Evolutionary conservation across 2,888 invertebrate species (phyloP), one percentile per base, ranked within the genome.

Genomic region (Crematogaster levior): DNA sequence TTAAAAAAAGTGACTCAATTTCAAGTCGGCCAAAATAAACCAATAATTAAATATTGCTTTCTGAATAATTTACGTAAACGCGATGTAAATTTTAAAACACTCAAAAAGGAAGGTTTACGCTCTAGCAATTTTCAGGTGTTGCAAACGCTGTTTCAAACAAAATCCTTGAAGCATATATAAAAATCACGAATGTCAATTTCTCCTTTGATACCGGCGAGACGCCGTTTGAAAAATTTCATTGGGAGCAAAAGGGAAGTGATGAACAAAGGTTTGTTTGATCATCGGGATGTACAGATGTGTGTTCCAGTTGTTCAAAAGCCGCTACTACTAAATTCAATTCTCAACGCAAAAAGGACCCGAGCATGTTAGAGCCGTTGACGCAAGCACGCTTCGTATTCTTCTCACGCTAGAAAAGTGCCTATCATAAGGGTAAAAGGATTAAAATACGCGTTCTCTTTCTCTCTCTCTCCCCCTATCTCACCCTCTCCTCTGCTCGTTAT

Each of bases 401-500:
- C 61, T 61, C 30, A 43, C 21, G 46, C 30, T 61, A 61, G 30
- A 34, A 73, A 61, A 30, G 34, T 30, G 21, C 12, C 12, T 58
- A 72, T 58, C 46, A 18, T 24, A 48, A 34, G 74, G 74, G 63
- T 74, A 5, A 18, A 74, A 74, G 63, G 74, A 46, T 74, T 30
- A 37, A 74, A 63, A 48, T 48, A 1, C 27, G 7, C n/a, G 10
- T 5, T 18, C 48, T 34, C 65, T 46, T 43, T 40, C 21, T 21
- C 24, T n/a, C 46, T 43, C 65, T 46, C 65, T 27, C 60, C 18
- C 37, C 40, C 37, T 61, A 7, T 40, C 15, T 3, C n/a, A 40
- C 12, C 48, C 34, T 48, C 34, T 48, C 7, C 15, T 27, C 34
- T 4, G n/a, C 6, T 51, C 63, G 63, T 7, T n/a, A 27, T 30